Evolutionary conservation across 2,888 invertebrate genomes (phyloP).

Genomic region (Caenorhabditis drosophilae): DNA sequence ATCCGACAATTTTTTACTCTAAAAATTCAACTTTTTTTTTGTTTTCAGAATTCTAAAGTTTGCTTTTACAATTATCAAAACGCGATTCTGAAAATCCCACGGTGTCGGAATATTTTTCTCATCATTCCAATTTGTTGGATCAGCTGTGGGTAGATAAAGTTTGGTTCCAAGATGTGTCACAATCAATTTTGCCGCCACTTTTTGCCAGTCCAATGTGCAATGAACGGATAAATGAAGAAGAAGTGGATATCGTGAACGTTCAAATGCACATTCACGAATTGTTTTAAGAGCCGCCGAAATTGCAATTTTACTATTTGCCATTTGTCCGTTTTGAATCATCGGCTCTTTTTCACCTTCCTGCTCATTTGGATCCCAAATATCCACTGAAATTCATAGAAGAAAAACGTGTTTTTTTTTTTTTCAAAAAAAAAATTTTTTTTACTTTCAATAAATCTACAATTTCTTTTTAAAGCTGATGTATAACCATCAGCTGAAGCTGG

Average conservation of each 20-base stretch:
- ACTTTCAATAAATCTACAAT: conserved; percentile 74
- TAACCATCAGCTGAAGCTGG: conserved; percentile 74
- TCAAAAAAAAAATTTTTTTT: conserved; percentile 6
- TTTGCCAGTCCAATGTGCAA: conserved; percentile 72
- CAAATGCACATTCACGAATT: conserved; percentile 73
- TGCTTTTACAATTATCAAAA: conserved; percentile 37
- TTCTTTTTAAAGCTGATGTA: conserved; percentile 72
- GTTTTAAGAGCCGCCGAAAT: conserved; percentile 70
- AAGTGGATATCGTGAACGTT: conserved; percentile 72
- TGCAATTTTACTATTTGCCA: conserved; percentile 71
- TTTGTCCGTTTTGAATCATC: conserved; percentile 74
- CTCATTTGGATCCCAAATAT: conserved; percentile 73
- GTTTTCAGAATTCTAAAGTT: conserved; percentile 44
- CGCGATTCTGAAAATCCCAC: conserved; percentile 62
- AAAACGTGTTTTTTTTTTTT: not conserved
- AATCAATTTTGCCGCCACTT: conserved; percentile 68
- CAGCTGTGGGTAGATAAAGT: conserved; percentile 38
- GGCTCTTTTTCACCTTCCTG: conserved; percentile 59
- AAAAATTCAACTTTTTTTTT: not conserved
- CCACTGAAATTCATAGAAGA: conserved; percentile 70
- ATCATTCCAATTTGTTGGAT: conserved; percentile 58
- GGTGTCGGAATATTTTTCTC: conserved; percentile 59
- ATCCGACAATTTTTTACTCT: conserved; percentile 33
- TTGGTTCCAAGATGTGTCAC: conserved; percentile 39
- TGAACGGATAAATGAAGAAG: conserved; percentile 73